Conservation (phyloP, 2,113 vertebrate species). For the Chelonoidis abingdonii region DNA sequence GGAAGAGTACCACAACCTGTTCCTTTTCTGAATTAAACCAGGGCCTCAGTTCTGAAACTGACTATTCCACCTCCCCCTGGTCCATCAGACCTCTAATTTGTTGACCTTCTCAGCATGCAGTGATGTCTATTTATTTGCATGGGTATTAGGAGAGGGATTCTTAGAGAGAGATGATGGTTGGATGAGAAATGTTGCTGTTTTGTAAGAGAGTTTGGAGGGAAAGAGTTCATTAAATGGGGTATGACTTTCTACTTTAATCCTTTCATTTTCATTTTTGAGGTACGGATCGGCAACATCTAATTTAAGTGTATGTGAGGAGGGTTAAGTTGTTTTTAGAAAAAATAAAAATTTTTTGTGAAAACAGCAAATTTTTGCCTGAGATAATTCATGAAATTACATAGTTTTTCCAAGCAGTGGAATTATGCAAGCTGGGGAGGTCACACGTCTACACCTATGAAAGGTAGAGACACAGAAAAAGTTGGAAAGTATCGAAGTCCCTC, state of each 20-base stretch:
- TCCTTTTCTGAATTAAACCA: neutral
- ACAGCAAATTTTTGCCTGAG: neutral
- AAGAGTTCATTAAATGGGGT: no score
- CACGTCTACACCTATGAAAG: neutral
- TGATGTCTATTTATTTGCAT: neutral
- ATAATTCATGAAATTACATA: neutral
- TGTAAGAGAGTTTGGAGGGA: no score
- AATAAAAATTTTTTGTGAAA: neutral
- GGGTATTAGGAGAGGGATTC: neutral
- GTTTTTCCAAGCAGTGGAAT: neutral
- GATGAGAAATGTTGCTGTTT: no score
- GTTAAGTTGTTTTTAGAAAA: neutral
- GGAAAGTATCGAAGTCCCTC: neutral
- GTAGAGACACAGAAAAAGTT: neutral
- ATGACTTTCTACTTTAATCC: no score
- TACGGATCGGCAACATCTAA: no score
- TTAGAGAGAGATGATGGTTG: no score
- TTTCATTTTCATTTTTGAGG: no score
- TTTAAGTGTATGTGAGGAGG: no score
- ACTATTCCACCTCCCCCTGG: neutral
- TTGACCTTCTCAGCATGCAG: neutral
- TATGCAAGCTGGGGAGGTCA: neutral
- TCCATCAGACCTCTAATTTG: neutral
- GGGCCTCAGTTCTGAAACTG: neutral
- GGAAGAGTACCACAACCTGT: neutral